Evolutionary conservation across 2,113 vertebrate species (phyloP).

Genomic region (Prunella himalayana): DNA sequence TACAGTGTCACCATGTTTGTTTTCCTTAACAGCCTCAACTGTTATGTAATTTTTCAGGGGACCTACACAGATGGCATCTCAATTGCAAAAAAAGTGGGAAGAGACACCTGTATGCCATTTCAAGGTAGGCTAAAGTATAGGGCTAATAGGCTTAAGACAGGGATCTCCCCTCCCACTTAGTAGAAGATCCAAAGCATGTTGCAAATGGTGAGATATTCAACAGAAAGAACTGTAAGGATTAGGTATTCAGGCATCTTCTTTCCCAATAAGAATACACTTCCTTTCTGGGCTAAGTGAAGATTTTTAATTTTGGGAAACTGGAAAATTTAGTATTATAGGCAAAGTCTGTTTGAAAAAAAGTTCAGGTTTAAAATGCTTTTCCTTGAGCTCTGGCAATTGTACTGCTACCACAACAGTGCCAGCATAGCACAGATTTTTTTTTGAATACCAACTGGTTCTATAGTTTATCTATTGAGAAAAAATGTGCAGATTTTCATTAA

Average conservation of each 20-base stretch:
- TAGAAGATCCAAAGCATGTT: background rate
- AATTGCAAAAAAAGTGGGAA: background rate
- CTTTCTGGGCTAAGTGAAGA: background rate
- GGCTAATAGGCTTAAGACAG: background rate
- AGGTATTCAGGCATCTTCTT: background rate
- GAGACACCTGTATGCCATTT: background rate
- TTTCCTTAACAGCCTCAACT: background rate
- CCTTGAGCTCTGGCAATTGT: background rate
- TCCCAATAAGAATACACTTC: background rate
- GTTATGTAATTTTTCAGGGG: background rate
- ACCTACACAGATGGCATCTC: background rate
- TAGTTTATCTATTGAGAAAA: background rate
- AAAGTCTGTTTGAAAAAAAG: background rate
- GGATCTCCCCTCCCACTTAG: background rate
- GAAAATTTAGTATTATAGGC: background rate
- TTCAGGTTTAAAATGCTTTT: background rate
- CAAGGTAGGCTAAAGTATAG: background rate
- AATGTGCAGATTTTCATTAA: background rate
- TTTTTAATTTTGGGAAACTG: background rate
- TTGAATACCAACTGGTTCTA: background rate
- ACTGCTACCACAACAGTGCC: background rate
- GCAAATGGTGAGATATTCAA: background rate
- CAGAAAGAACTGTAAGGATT: background rate
- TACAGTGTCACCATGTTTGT: background rate
- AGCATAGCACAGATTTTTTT: background rate